Base-by-base conservation (phyloP, 2,888 invertebrate genomes). In the Torymus aiolomorphi region DNA sequence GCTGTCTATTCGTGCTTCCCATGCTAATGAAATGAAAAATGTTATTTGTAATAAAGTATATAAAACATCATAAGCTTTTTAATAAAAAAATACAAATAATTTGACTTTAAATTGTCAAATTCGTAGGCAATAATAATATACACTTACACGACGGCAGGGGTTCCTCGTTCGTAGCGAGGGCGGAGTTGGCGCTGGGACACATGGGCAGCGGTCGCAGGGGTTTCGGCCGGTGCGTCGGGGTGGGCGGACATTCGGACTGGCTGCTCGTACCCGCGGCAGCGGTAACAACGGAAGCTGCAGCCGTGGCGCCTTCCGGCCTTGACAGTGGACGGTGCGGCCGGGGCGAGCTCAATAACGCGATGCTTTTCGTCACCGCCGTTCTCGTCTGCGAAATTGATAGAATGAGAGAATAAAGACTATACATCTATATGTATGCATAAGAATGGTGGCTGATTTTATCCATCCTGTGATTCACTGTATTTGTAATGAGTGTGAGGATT, bases 1-100 rank as follows among this genome's bases (percentile, higher is more conserved):
- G 85, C 96, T 97, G 90, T 99, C 99, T 92, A 98, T 96, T 79
- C 98, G 94, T 0, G 98, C 98, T 91, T 99, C 98, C 98, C 98
- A 99, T 42, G 97, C 98, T 94, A 92, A 78, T 62, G n/a, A 13
- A 31, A 49, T 5, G 14, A 70, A 49, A 49, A 51, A 73, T 51
- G 8, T 42, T 20, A 71, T 10, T 42, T 56, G 11, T 49, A 54
- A 57, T 42, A 14, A 31, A 52, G 1, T 62, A 52, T 14, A 24
- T 24, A 10, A 14, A 61, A 67, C 13, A 24, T 72, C n/a, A 72
- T 74, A 62, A n/a, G n/a, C 16, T 63, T 62, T 1, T 63, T 56
- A 24, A 54, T 31, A 63, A 61, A 18, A 73, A 52, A 10, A 71
- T 66, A 71, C 63, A 20, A 71, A 51, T 56, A 59, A 3, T 65